Evolutionary conservation across 2,113 vertebrate species (phyloP).

Genomic region (Corydoras sp.): DNA sequence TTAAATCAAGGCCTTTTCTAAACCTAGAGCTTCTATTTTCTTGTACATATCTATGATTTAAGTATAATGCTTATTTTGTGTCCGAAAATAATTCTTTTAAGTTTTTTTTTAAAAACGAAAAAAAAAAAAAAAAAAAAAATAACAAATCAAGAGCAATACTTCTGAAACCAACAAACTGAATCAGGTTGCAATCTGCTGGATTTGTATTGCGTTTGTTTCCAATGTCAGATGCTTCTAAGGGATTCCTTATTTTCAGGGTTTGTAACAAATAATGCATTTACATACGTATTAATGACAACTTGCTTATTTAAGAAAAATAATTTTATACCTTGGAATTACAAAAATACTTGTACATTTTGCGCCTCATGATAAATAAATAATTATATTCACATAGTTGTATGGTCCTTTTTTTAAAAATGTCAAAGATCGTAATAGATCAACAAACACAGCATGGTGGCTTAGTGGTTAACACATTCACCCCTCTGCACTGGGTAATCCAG

Average conservation of each 20-base stretch:
- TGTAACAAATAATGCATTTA: constrained; percentile 54
- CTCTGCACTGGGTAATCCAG: no score
- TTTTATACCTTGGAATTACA: constrained; percentile 79
- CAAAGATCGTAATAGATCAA: no score
- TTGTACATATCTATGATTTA: constrained; percentile 75
- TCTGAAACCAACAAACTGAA: constrained; percentile 52
- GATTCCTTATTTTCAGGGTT: constrained; percentile 58
- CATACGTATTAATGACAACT: constrained; percentile 53
- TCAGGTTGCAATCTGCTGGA: constrained; percentile 76
- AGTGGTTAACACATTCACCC: no score
- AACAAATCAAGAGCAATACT: constrained; percentile 56
- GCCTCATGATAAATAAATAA: constrained; percentile 80
- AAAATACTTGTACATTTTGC: constrained; percentile 73
- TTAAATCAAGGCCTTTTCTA: constrained; percentile 73
- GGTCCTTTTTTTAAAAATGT: not conserved
- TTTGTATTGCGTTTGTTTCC: constrained; percentile 65
- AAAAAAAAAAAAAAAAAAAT: constrained; percentile 36
- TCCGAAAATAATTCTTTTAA: constrained; percentile 47
- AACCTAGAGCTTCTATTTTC: constrained; percentile 67
- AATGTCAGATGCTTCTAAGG: constrained; percentile 42
- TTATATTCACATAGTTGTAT: constrained; percentile 68
- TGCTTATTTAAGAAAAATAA: constrained; percentile 77
- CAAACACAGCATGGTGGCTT: no score
- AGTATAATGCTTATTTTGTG: constrained; percentile 75
- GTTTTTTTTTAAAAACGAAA: constrained; percentile 41